These are phyloP conservation scores for Scaptodrosophila latifasciaeformis DNA, from an alignment of 2,888 invertebrate genomes.

Conservation along the genomic window DNA sequence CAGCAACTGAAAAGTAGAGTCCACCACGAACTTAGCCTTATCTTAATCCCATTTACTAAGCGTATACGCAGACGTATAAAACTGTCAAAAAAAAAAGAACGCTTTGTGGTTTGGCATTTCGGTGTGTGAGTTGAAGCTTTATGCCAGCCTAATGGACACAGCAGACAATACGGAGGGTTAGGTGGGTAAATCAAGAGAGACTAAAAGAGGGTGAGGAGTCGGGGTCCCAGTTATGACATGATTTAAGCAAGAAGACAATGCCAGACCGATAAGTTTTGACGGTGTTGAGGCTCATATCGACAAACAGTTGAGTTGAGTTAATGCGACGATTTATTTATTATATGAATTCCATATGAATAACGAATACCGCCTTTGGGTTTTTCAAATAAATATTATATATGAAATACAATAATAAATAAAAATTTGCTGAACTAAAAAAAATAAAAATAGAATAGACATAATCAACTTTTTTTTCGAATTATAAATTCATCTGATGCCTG, in stretches of 20 bases:
- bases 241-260: constrained; percentile 58
- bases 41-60: constrained; percentile 67
- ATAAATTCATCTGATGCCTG: constrained; percentile 1
- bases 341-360: constrained; percentile 19
- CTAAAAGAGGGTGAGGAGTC: not conserved
- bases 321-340: constrained; percentile 61
- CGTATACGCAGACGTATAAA: constrained; percentile 58
- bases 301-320: constrained; percentile 32
- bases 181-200: no score
- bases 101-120: not conserved
- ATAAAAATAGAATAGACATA: constrained; percentile 10
- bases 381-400: not conserved
- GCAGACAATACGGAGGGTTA: no score
- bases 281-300: constrained; percentile 39
- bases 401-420: no score
- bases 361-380: no score
- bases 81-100: constrained; percentile 55
- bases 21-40: constrained; percentile 50
- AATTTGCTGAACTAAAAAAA: not conserved
- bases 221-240: constrained; percentile 16
- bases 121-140: not conserved
- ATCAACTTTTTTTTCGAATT: not conserved
- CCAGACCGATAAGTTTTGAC: constrained; percentile 45
- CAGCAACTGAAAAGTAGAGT: constrained; percentile 10
- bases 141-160: no score